phyloP scores from a whole-genome alignment of 2,797 vertebrate species.

The Urocyon cinereoargenteus region DNA sequence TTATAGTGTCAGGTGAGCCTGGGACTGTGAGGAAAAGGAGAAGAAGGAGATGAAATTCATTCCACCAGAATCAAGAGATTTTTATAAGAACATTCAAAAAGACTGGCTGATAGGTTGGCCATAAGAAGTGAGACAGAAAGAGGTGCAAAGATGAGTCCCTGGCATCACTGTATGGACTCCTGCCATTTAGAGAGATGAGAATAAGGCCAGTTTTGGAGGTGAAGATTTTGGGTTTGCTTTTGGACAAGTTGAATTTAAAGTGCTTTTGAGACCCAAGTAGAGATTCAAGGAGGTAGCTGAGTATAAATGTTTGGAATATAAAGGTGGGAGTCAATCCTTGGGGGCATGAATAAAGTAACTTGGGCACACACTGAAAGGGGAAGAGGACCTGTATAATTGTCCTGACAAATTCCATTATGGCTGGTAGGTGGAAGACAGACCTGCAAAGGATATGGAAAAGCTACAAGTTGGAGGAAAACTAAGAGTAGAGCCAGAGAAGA shows the following conservation, averaged over 20 bases:
- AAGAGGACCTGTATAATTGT: neutral
- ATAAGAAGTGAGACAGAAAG: neutral
- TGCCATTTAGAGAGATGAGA: neutral
- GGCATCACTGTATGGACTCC: neutral
- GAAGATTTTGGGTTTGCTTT: neutral
- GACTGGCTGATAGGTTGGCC: neutral
- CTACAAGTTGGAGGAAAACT: neutral
- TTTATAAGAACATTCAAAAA: neutral
- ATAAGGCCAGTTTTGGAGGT: neutral
- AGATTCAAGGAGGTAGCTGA: neutral
- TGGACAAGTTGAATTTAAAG: neutral
- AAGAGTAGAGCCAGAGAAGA: neutral
- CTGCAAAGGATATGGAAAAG: neutral
- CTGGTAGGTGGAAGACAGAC: neutral
- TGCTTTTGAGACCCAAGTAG: neutral
- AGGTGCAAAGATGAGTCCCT: neutral
- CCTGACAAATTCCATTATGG: neutral
- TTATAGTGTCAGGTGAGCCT: neutral
- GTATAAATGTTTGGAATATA: neutral
- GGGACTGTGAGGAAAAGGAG: neutral
- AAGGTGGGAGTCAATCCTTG: neutral
- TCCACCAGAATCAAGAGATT: neutral
- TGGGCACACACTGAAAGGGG: neutral
- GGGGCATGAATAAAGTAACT: neutral
- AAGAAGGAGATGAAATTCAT: neutral